Evolutionary conservation across 1,140 invertebrate genomes (phyloP).

Genomic region (Papilio glaucus): DNA sequence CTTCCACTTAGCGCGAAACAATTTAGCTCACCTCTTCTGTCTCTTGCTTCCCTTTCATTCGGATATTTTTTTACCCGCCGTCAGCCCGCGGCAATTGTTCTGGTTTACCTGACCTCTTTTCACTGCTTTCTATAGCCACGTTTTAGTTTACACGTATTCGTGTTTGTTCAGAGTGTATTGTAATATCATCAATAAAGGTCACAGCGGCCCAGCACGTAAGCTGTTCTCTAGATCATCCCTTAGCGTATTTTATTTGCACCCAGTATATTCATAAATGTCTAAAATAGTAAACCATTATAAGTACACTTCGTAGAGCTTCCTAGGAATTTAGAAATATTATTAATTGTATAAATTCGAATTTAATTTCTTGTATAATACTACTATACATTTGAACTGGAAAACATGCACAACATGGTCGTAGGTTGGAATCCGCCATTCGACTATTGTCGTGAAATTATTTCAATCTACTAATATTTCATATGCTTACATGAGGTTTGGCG

Average conservation of each 20-base stretch:
- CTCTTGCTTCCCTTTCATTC: constrained; percentile 41
- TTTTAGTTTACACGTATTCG: constrained; percentile 15
- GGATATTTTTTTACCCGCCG: constrained; percentile 38
- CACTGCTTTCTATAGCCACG: constrained; percentile 10
- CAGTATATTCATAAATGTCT: too few species aligned
- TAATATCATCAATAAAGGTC: constrained; percentile 8
- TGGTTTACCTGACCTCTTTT: constrained; percentile 35
- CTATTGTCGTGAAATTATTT: too few species aligned
- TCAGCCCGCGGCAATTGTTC: constrained; percentile 32
- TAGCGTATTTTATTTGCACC: too few species aligned
- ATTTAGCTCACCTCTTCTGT: constrained; percentile 40
- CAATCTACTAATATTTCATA: too few species aligned
- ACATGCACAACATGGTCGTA: too few species aligned
- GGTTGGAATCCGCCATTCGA: too few species aligned
- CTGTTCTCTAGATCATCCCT: too few species aligned
- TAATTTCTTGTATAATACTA: too few species aligned
- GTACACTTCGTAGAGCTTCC: neutral
- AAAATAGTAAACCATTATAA: neutral
- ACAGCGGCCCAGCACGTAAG: neutral
- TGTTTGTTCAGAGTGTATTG: constrained; percentile 11
- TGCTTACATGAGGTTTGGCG: too few species aligned
- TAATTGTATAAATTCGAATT: too few species aligned
- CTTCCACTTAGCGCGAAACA: constrained; percentile 44
- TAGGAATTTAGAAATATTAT: too few species aligned
- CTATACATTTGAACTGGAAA: too few species aligned